Evolutionary conservation across 2,888 invertebrate genomes (phyloP), one percentile per base, ranked within the genome.

Genomic region (Drosophila picticornis): DNA sequence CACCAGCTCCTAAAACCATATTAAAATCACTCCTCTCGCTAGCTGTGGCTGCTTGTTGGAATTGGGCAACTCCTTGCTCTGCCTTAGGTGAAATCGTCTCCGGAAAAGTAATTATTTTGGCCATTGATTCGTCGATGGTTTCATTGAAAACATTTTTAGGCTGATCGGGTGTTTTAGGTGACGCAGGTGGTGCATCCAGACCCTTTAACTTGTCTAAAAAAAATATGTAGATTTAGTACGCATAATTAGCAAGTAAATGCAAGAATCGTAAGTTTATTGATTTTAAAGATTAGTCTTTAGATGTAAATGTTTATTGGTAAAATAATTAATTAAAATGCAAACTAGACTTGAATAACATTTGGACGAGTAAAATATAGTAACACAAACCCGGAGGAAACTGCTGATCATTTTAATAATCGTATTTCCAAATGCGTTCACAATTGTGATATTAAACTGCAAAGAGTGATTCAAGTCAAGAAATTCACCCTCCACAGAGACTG

Each of bases 161-260:
- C 13, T 10, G 16, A 48, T 69, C 68, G 13, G 46, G 50, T 9
- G 48, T 46, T 38, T 57, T 48, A 2, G 38, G 51, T 1, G 48
- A 65, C 5, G 38, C 58, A 5, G 84, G 82, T 0, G 86, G 91
- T 5, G 86, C 90, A 75, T 92, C 88, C 1, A 90, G 72, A 1
- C 92, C 92, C 40, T 78, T 74, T 6, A 83, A 72, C 67, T 89
- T 84, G 36, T 83, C 91, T 34, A 19, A 16, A 9, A 16, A 27
- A 53, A 10, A 46, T 7, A 46, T 46, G 9, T 16, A 25, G 16
- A 46, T 25, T 46, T 25, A 25, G 16, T 46, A 9, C 25, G 9
- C 10, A 40, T n/a, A n/a, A 40, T n/a, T 40, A 10, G 40, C 16
- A 46, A 25, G 25, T 16, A 4, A 22, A 16, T 25, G 46, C 13